These are phyloP conservation scores for Tympanoctomys barrerae DNA, from an alignment of 2,797 vertebrate genomes.

Conservation along the genomic window DNA sequence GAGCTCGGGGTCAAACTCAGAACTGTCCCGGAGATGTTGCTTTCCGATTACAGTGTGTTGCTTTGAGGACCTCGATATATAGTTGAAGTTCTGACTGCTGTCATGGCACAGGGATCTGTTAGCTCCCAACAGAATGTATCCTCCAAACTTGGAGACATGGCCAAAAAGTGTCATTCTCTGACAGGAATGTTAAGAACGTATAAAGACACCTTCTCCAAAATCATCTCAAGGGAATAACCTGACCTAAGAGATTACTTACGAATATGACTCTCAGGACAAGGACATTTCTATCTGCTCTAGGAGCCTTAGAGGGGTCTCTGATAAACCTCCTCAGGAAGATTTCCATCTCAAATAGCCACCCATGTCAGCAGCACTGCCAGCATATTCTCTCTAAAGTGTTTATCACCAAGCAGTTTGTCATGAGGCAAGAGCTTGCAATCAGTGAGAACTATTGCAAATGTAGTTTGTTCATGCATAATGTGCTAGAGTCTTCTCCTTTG, in stretches of 20 bases:
- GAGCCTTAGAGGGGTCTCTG: neutral
- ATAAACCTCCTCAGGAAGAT: neutral
- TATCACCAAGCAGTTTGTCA: conserved; percentile 37
- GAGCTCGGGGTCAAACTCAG: neutral
- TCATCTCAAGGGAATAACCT: conserved; percentile 1
- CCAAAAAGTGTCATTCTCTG: neutral
- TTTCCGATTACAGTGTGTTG: neutral
- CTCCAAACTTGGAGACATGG: neutral
- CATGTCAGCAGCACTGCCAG: neutral
- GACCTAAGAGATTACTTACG: conserved; percentile 39
- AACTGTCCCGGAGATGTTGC: neutral
- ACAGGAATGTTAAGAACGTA: neutral
- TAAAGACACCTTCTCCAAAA: conserved; percentile 13
- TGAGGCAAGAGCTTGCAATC: neutral
- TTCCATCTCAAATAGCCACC: conserved; percentile 41
- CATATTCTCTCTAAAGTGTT: neutral
- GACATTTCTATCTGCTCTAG: neutral
- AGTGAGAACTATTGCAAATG: conserved; percentile 30
- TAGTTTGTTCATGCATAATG: neutral
- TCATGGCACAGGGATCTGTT: neutral
- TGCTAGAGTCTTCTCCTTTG: neutral
- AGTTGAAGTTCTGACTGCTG: neutral
- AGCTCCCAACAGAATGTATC: neutral
- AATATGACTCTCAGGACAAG: neutral
- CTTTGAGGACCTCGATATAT: conserved; percentile 7